These are phyloP conservation scores for Thalassarche chlororhynchos DNA, from an alignment of 2,113 vertebrate species.

Conservation along the genomic window DNA sequence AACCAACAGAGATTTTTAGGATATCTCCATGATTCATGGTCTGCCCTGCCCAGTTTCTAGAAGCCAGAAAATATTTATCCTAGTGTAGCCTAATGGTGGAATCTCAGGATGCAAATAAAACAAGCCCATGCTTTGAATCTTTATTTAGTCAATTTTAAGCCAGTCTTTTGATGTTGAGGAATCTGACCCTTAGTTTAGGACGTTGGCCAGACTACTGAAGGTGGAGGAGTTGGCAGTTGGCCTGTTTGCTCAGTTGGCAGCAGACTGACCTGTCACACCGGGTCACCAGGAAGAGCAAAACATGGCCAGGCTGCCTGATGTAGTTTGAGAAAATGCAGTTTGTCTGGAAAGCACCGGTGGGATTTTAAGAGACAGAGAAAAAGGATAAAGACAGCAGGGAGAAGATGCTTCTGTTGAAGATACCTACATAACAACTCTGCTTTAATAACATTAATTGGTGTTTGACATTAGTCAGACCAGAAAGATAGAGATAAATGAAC, in stretches of 20 bases:
- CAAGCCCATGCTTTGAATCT: background rate
- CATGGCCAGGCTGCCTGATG: background rate
- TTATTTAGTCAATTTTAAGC: background rate
- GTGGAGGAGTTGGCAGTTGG: background rate
- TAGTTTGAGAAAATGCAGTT: background rate
- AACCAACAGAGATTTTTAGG: background rate
- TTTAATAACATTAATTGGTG: conserved; percentile 49
- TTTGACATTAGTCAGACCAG: conserved; percentile 33
- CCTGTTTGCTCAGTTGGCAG: background rate
- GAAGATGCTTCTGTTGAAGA: background rate
- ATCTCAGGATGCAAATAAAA: background rate
- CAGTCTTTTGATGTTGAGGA: background rate
- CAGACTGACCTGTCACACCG: background rate
- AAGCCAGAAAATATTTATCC: background rate
- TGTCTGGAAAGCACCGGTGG: background rate
- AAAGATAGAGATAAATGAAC: conserved; percentile 48
- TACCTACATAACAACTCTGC: background rate
- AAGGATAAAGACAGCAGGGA: background rate
- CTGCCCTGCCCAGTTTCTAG: background rate
- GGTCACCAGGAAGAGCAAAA: conserved; percentile 2
- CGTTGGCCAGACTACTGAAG: background rate
- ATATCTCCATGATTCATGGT: background rate
- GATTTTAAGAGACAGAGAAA: background rate
- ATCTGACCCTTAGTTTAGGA: background rate
- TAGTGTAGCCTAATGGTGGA: background rate